Base-by-base conservation (phyloP, 2,113 vertebrate genomes). In the Erythrolamprus reginae region DNA sequence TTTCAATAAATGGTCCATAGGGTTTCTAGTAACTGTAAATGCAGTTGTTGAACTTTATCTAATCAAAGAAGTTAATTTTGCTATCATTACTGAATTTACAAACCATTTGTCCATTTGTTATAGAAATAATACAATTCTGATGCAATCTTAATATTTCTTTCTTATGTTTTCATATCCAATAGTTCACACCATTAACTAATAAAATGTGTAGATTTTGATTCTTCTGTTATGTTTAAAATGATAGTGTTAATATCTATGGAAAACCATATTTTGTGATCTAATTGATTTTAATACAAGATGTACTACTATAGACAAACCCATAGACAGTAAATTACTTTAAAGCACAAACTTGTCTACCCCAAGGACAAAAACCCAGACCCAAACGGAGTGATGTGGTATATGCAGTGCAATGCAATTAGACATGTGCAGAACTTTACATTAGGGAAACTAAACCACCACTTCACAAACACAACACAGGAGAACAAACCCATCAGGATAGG, bases 181-280 rank as follows among this genome's bases (percentile, higher is more conserved):
- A 82, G 38, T 90, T 94, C 93, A 88, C 93, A 91, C 90, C 86
- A 42, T 89, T 93, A 92, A 21, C 86, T 91, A 84, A 70, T 91
- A 91, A 91, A 94, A 91, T 65, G 90, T 65, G 52, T 89, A n/a
- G 82, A 45, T 87, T 91, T 10, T 23, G 93, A 94, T 93, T 90
- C 17, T 93, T 90, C 88, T 94, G 92, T 93, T 94, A 56, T n/a
- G n/a, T 91, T 92, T 89, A 92, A 55, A 51, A 86, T 53, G 45
- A 53, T 90, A 90, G 52, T 87, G 90, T 24, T 38, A 51, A 58
- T 48, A 48, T 13, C 93, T 92, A 55, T 58, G 89, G 87, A 93
- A 47, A 51, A 86, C 77, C 92, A 1, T 15, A 70, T 65, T 0
- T 0, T 86, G 9, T 55, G 56, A 19, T 90, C 38, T 15, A 92